Evolutionary conservation across 2,113 vertebrate species (phyloP), one percentile per base, ranked within the genome.

Genomic region (Rallus limicola): DNA sequence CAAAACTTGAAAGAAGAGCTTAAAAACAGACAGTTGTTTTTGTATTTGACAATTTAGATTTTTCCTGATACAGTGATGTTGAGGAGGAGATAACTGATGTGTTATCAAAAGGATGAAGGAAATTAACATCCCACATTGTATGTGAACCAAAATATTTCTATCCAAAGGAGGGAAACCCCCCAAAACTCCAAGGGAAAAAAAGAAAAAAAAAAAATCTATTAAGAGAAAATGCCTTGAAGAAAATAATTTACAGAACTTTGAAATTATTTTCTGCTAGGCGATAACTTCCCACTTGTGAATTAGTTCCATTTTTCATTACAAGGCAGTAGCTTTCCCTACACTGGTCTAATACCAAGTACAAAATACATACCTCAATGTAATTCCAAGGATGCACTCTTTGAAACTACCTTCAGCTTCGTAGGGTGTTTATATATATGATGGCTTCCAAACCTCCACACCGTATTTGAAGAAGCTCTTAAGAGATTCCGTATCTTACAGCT

Each of bases 161-260:
- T 31, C 12, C 65, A 70, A 86, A 62, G 8, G 3, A 10, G 5
- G 4, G 59, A 83, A 83, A 1, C 0, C 1, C 5, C 7, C 1
- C 21, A 58, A 59, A 53, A 1, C 4, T 21, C 20, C 8, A 38
- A 48, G 31, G 14, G 48, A 50, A 50, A 50, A 50, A 50, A 11
- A 11, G 9, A 13, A 3, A 3, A 16, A 16, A 38, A 42, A 26
- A 38, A 38, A 38, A 38, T 11, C 7, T 86, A 50, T 67, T 74
- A 84, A 78, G 36, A 78, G 40, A 79, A 92, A 93, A 77, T 58
- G 10, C 2, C 16, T 80, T 19, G 16, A 74, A 69, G 25, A 24
- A 88, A 90, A 44, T 77, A 72, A 65, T 81, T 69, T 65, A 58
- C 6, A 17, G 42, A 80, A 53, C 17, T 92, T 68, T 64, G 16